Base-by-base conservation (phyloP, 2,113 vertebrate species). In the Oreochromis tanganicae region DNA sequence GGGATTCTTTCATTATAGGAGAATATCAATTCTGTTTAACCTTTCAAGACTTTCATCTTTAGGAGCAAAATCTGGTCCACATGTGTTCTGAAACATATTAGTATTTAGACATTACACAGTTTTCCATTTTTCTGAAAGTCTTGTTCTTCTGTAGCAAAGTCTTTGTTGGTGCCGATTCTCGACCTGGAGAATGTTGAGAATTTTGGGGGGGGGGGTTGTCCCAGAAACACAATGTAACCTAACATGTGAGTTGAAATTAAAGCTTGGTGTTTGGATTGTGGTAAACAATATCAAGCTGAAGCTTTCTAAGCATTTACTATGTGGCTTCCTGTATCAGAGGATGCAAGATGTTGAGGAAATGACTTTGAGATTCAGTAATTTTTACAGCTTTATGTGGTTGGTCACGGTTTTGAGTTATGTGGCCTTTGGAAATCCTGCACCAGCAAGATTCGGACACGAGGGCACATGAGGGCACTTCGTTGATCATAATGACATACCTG, bases 301-400 rank as follows among this genome's bases (percentile, higher is more conserved):
- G 46, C 87, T 86, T 32, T 88, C 71, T 24, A 36, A 86, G 88
- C 79, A 41, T 89, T 89, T 86, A 91, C 85, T 73, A 5, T 88
- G 87, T 87, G 87, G 88, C 89, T 91, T 92, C 84, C 87, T 87
- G 85, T 80, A 81, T 88, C 78, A 75, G 84, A 87, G 88, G 82
- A 87, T 80, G 85, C 66, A 81, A 94, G 89, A 92, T 87, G 88
- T 92, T 84, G 75, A 94, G 90, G 87, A 94, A 94, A 90, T 93
- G 71, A 88, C 90, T 92, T 24, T 43, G 83, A 75, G 88, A 87
- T 88, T 91, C 50, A 55, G 87, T 87, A n/a, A 90, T 94, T 90
- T 93, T 90, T 84, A 88, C 93, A 94, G 90, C 90, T 89, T 88
- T 55, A 34, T 91, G 88, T 82, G 89, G 91, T 86, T 82, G 91